Evolutionary conservation across 2,888 invertebrate genomes (phyloP), one percentile per base, ranked within the genome.

Genomic region (Ophonus ardosiacus): DNA sequence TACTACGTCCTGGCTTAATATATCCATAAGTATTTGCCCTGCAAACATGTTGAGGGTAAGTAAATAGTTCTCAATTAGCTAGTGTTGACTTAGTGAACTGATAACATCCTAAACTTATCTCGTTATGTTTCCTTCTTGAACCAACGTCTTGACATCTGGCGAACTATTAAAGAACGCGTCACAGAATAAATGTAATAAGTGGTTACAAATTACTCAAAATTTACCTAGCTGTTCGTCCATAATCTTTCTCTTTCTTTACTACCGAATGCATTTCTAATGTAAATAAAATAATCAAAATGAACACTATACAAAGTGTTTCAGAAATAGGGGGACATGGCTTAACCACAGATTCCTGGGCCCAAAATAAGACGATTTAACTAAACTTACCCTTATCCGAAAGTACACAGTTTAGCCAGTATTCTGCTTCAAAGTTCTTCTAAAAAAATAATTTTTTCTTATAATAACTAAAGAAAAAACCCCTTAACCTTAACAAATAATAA

Each of bases 41-140:
- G 31, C 13, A 13, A 68, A 68, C 68, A 68, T 68, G 24, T 38
- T 15, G 31, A 31, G 65, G 68, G 15, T 68, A 40, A 68, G 68
- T 24, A 38, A 68, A 68, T 68, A 68, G 38, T 68, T 68, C 68
- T 40, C 40, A 68, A 68, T 68, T 68, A 68, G 13, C 24, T 68
- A 15, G 17, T 68, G 40, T 68, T 68, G 24, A 38, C 68, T 68
- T 31, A 24, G 31, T 65, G 31, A 65, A 24, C 31, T 65, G 65
- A 31, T 65, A 24, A 61, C 65, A 8, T 17, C 15, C 59, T 61
- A 61, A 61, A 61, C 17, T 61, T 17, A 0, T 7, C 63, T 63
- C 63, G 24, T 17, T 5, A 24, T 13, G 63, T 63, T 63, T 24
- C 63, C 63, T 63, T 63, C 63, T 63, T 63, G 63, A 63, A 21